phyloP scores from a whole-genome alignment of 2,888 invertebrate species.

The Strigamia crassipes region DNA sequence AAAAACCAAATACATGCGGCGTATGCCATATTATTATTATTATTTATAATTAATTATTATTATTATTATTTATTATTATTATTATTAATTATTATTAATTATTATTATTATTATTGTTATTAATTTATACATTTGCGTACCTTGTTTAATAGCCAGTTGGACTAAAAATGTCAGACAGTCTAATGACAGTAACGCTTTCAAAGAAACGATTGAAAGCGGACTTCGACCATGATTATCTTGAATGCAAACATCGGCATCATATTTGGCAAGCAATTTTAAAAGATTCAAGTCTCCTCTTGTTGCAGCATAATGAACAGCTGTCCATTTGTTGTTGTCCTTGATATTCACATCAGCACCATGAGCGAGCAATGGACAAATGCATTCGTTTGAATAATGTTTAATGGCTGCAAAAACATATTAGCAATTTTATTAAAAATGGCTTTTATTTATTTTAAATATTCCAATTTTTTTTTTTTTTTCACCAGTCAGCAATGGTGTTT shows the following conservation, averaged over 20 bases:
- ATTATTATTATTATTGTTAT: too few species aligned
- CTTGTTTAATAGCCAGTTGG: background rate
- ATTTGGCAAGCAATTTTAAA: background rate
- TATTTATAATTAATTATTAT: too few species aligned
- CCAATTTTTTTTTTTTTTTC: too few species aligned
- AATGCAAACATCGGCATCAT: background rate
- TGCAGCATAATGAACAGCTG: background rate
- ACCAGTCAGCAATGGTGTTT: background rate
- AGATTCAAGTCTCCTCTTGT: background rate
- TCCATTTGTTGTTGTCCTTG: background rate
- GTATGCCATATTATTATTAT: too few species aligned
- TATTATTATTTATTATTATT: too few species aligned
- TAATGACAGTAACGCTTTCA: too few species aligned
- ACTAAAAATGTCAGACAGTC: background rate
- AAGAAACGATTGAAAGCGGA: constrained; percentile 2
- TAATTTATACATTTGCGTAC: background rate
- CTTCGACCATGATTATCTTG: background rate
- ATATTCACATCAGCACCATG: background rate
- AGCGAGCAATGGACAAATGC: background rate
- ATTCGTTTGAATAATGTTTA: background rate
- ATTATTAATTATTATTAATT: too few species aligned
- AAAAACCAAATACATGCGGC: too few species aligned
- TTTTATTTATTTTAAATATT: too few species aligned
- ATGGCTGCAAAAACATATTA: background rate
- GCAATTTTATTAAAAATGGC: too few species aligned